Percentiles rank a stretch among this genome's conserved stretches.
Conservation (phyloP, 2,797 vertebrate species). For the Acipenser ruthenus region DNA sequence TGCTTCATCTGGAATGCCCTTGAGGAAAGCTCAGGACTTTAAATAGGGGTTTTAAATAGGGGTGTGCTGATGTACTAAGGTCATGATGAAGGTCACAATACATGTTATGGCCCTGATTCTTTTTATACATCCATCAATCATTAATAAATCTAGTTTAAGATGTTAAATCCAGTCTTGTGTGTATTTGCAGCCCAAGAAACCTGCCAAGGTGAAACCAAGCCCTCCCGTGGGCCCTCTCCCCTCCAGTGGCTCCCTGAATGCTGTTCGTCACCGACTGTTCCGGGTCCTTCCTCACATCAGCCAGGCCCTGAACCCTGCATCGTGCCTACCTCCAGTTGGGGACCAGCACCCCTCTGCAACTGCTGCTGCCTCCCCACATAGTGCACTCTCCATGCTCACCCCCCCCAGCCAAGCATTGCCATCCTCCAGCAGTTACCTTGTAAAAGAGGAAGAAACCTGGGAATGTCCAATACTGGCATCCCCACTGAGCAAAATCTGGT, state of each 20-base stretch:
- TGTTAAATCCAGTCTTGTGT: too few relatives aligned
- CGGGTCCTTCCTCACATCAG: conserved; percentile 71
- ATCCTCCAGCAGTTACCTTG: conserved; percentile 57
- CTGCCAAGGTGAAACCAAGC: conserved; percentile 70
- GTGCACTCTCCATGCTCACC: conserved; percentile 44
- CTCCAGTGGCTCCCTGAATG: conserved; percentile 46
- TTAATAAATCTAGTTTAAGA: too few relatives aligned
- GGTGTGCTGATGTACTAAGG: too few relatives aligned
- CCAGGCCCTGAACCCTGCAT: conserved; percentile 45
- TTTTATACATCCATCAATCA: too few relatives aligned
- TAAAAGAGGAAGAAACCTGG: conserved; percentile 71
- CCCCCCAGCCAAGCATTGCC: conserved; percentile 47
- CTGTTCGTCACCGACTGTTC: conserved; percentile 64
- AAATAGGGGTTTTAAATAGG: too few relatives aligned
- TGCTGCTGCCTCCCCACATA: conserved; percentile 28
- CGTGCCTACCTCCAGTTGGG: conserved; percentile 69
- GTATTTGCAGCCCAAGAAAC: conserved; percentile 72
- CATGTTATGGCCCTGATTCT: too few relatives aligned
- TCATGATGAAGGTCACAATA: too few relatives aligned
- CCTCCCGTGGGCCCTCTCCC: conserved; percentile 67
- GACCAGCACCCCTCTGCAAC: conserved; percentile 33
- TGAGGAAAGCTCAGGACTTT: too few relatives aligned
- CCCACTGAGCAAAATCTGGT: conserved; percentile 50
- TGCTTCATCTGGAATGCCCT: too few relatives aligned
- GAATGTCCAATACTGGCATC: conserved; percentile 51